phyloP scores from a whole-genome alignment of 2,797 vertebrate genomes.

The Salmo trutta region DNA sequence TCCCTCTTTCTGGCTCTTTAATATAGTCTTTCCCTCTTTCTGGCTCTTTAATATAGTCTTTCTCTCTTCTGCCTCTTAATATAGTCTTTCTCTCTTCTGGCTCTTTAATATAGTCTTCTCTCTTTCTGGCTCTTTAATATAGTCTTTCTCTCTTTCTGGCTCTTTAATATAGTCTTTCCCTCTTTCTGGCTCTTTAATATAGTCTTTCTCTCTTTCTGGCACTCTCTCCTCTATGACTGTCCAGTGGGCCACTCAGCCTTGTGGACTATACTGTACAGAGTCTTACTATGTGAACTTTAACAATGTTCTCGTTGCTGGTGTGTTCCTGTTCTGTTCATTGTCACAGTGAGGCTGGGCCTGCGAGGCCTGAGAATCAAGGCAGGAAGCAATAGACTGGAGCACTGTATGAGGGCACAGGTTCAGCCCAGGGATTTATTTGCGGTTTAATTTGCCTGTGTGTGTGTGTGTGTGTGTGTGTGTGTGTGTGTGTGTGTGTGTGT shows the following conservation, averaged over 20 bases:
- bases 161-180: no score
- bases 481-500: neutral
- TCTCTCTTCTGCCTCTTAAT: no score
- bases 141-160: neutral
- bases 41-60: neutral
- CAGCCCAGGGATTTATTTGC: slow-evolving; percentile 34
- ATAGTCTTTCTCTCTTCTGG: no score
- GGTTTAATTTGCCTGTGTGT: slow-evolving; percentile 9
- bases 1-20: neutral
- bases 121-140: neutral
- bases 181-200: neutral
- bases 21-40: neutral
- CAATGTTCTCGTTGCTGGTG: slow-evolving; percentile 1
- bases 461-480: neutral
- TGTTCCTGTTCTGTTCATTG: slow-evolving; percentile 37
- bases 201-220: neutral
- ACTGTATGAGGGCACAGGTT: slow-evolving; percentile 29
- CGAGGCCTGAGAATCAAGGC: slow-evolving; percentile 17
- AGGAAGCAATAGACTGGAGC: slow-evolving; percentile 38
- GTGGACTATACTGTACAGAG: neutral
- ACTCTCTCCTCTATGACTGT: neutral
- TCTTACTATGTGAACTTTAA: slow-evolving; percentile 9
- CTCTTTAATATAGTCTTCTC: neutral
- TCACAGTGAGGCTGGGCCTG: slow-evolving; percentile 13
- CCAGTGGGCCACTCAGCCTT: neutral